phyloP scores from a whole-genome alignment of 2,888 invertebrate genomes.

The Carabus problematicus region DNA sequence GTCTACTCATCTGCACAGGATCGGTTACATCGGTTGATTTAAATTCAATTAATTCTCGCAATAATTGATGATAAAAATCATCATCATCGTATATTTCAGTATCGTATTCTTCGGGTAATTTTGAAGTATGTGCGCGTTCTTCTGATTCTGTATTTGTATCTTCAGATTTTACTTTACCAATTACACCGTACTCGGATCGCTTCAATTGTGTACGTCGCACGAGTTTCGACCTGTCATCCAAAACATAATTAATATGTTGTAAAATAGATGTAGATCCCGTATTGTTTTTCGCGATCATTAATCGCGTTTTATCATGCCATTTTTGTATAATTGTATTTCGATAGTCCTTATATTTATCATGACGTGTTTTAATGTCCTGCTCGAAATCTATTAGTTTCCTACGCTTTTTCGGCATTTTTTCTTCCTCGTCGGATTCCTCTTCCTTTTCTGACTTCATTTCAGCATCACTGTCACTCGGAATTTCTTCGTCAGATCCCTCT shows the following conservation, averaged over 20 bases:
- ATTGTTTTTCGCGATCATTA: constrained; percentile 70
- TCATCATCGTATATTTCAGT: constrained; percentile 94
- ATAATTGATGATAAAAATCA: constrained; percentile 94
- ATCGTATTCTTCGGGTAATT: constrained; percentile 66
- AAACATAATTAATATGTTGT: constrained; percentile 85
- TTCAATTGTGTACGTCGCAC: constrained; percentile 81
- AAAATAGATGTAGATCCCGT: constrained; percentile 69
- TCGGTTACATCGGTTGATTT: constrained; percentile 85
- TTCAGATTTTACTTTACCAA: constrained; percentile 63
- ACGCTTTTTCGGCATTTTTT: constrained; percentile 58
- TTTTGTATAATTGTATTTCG: constrained; percentile 86
- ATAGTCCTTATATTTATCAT: constrained; percentile 69
- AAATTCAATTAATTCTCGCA: constrained; percentile 90
- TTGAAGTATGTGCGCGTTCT: constrained; percentile 48
- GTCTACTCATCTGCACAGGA: constrained; percentile 84
- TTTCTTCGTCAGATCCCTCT: constrained; percentile 67
- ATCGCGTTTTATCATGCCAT: constrained; percentile 93
- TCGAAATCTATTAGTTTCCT: constrained; percentile 68
- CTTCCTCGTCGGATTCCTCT: constrained; percentile 47
- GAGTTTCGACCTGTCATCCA: constrained; percentile 79
- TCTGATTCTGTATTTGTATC: constrained; percentile 41
- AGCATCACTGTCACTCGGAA: constrained; percentile 67
- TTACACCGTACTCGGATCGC: constrained; percentile 73
- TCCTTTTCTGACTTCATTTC: constrained; percentile 51
- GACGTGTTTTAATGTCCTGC: constrained; percentile 63